A percentile compares a stretch with the other conserved stretches of the same genome.
These are phyloP conservation scores for Vulpes ferrilata DNA, from an alignment of 2,113 vertebrate species.

Conservation along the genomic window DNA sequence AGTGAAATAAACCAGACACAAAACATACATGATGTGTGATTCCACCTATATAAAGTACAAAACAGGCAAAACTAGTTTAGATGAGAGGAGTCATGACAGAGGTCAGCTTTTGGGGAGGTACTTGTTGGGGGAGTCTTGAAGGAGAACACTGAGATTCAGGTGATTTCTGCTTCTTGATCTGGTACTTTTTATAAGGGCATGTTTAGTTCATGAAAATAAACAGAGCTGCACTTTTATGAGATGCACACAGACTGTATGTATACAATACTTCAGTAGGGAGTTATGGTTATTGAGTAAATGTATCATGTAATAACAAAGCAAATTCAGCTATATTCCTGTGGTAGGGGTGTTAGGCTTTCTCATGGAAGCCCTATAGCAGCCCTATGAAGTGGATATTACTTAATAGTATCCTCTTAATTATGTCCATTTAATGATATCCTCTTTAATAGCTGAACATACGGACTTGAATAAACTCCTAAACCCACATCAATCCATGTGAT, in stretches of 20 bases:
- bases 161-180: background rate
- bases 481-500: background rate
- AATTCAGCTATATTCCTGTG: background rate
- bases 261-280: background rate
- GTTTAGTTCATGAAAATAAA: background rate
- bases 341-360: background rate
- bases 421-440: background rate
- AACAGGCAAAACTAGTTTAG: no score
- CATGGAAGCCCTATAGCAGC: rapidly evolving
- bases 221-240: background rate
- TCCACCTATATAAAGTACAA: background rate
- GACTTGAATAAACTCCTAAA: background rate
- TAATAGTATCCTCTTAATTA: no score
- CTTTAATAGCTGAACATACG: background rate
- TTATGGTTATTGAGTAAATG: background rate
- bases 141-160: background rate
- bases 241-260: background rate
- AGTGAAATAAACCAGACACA: background rate
- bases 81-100: background rate
- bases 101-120: background rate
- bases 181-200: background rate
- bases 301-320: background rate
- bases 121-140: background rate
- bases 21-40: background rate
- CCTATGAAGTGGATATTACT: no score